phyloP scores from a whole-genome alignment of 1,140 invertebrate genomes.

The Mamestra configurata region DNA sequence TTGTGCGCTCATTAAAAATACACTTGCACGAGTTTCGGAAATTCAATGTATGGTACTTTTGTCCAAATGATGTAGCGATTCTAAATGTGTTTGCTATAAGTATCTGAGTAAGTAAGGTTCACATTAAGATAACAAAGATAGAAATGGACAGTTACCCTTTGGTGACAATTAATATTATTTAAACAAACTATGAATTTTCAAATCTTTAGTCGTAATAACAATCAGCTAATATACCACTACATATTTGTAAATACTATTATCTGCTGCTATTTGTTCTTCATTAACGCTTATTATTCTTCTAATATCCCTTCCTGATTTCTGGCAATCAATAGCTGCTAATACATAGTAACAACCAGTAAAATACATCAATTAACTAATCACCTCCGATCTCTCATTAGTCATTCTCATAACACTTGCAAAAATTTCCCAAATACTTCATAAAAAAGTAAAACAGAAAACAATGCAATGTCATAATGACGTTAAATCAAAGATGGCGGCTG shows the following conservation, averaged over 20 bases:
- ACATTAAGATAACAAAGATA: neutral
- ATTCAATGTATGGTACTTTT: constrained; percentile 48
- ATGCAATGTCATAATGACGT: neutral
- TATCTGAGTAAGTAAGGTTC: neutral
- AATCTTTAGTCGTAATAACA: neutral
- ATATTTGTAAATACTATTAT: too few relatives aligned
- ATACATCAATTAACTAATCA: neutral
- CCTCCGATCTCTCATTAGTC: too few relatives aligned
- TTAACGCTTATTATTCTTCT: neutral
- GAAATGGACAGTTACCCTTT: too few relatives aligned
- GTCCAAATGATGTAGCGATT: neutral
- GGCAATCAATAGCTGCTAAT: neutral
- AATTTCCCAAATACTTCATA: neutral
- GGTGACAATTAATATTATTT: neutral
- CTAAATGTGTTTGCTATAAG: neutral
- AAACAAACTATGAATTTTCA: neutral
- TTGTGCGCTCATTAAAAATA: constrained; percentile 66
- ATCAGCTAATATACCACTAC: neutral
- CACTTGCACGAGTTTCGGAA: constrained; percentile 37
- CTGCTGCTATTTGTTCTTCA: neutral
- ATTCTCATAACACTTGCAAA: neutral
- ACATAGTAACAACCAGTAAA: neutral
- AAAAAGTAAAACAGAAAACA: neutral
- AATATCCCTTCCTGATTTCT: neutral
- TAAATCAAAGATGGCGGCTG: constrained; percentile 27